Percentiles rank a stretch among this genome's conserved stretches.
These are phyloP conservation scores for Myotis myotis DNA, from an alignment of 2,797 vertebrate genomes.

Conservation along the genomic window DNA sequence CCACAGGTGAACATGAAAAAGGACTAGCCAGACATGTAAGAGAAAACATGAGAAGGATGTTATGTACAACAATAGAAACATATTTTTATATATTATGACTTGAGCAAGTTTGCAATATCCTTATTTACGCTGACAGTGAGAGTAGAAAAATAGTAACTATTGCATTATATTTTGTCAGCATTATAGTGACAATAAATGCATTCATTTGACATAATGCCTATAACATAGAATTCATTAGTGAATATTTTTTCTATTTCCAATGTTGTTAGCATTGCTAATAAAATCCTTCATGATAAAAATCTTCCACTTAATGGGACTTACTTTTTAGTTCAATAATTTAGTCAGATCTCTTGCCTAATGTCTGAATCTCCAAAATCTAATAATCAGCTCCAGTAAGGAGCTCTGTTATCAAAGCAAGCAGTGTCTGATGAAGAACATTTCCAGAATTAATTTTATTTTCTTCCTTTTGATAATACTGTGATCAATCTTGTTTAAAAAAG, in stretches of 20 bases:
- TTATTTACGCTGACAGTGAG: not conserved
- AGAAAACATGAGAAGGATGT: not conserved
- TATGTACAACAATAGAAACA: not conserved
- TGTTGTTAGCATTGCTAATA: not conserved
- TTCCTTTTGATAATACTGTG: not conserved
- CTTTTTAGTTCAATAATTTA: not conserved
- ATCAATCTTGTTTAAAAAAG: constrained; percentile 19
- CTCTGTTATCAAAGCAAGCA: constrained; percentile 20
- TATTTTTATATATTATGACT: not conserved
- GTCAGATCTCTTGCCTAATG: not conserved
- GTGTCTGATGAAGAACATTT: not conserved
- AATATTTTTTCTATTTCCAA: not conserved
- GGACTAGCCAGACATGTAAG: not conserved
- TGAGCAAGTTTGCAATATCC: not conserved
- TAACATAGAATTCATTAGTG: not conserved
- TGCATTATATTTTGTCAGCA: not conserved
- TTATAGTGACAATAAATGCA: not conserved
- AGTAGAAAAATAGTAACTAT: not conserved
- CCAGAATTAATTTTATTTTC: constrained; percentile 14
- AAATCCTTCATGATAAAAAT: not conserved
- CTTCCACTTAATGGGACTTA: not conserved
- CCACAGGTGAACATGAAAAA: not conserved
- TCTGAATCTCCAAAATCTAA: not conserved
- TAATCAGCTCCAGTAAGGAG: not conserved
- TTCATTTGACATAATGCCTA: not conserved